phyloP scores from a whole-genome alignment of 1,140 invertebrate species.

The Gryllus bimaculatus region DNA sequence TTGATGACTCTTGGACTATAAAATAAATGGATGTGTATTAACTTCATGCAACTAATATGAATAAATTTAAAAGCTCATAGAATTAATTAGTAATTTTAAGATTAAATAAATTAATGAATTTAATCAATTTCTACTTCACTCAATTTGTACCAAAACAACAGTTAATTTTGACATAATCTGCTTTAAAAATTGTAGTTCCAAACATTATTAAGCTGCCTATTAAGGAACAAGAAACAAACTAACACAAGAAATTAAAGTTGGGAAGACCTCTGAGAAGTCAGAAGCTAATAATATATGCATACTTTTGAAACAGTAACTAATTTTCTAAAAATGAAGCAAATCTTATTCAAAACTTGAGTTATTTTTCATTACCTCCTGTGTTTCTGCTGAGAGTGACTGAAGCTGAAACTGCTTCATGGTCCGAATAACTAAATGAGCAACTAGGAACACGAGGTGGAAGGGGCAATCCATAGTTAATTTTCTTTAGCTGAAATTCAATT shows the following conservation, averaged over 20 bases:
- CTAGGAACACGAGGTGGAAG: conserved; percentile 62
- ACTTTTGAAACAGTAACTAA: not conserved
- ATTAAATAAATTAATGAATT: not conserved
- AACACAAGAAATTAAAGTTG: too few species aligned
- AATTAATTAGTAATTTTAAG: not conserved
- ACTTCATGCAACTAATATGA: not conserved
- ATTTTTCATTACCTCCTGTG: too few species aligned
- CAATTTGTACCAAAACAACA: not conserved
- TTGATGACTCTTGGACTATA: not conserved
- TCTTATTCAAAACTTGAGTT: too few species aligned
- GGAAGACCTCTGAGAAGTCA: too few species aligned
- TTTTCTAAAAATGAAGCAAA: too few species aligned
- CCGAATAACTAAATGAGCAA: conserved; percentile 69
- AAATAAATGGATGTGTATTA: not conserved
- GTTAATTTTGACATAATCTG: not conserved
- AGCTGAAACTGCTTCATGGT: conserved; percentile 81
- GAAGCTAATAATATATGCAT: too few species aligned
- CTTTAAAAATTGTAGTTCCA: not conserved
- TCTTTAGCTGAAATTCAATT: conserved; percentile 40
- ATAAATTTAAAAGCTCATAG: not conserved
- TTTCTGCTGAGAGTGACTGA: conserved; percentile 23
- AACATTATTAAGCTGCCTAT: too few species aligned
- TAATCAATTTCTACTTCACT: not conserved
- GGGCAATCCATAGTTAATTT: conserved; percentile 55
- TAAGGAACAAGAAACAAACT: too few species aligned